Percentiles rank a stretch among this genome's conserved stretches.
These are phyloP conservation scores for Patella vulgata DNA, from an alignment of 1,140 invertebrate species.

Conservation along the genomic window DNA sequence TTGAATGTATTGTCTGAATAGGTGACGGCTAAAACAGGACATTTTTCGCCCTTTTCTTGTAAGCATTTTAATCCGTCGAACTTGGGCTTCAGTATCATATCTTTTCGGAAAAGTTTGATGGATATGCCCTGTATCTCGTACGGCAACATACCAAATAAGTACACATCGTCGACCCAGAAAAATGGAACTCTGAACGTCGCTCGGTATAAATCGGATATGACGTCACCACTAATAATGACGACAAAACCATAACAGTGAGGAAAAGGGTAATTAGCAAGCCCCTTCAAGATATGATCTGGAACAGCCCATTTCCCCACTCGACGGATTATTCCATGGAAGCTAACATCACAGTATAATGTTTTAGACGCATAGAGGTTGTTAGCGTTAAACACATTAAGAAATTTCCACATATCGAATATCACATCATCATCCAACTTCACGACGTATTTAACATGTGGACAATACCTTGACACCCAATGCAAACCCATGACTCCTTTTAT, in stretches of 20 bases:
- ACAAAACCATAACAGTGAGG: constrained; percentile 36
- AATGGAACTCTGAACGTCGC: constrained; percentile 42
- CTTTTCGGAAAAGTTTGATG: too few relatives aligned
- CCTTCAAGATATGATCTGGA: constrained; percentile 28
- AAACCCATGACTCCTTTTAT: constrained; percentile 81
- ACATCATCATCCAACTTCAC: constrained; percentile 92
- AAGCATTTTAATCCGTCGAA: too few relatives aligned
- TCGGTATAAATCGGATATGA: constrained; percentile 54
- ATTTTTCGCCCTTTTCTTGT: too few relatives aligned
- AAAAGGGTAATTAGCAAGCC: constrained; percentile 28
- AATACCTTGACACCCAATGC: constrained; percentile 77
- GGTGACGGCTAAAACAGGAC: too few relatives aligned
- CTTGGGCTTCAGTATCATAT: too few relatives aligned
- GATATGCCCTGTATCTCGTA: too few relatives aligned
- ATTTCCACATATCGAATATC: constrained; percentile 76
- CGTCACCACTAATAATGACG: constrained; percentile 50
- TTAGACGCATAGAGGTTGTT: constrained; percentile 20
- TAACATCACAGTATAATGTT: constrained; percentile 36
- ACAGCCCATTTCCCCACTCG: constrained; percentile 43
- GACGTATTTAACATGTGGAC: constrained; percentile 74
- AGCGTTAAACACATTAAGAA: constrained; percentile 41
- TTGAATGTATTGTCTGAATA: too few relatives aligned
- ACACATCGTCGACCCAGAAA: constrained; percentile 64
- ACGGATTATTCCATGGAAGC: constrained; percentile 29
- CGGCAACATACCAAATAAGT: constrained; percentile 59